Base-by-base conservation (phyloP, 2,888 invertebrate species). In the Torymus texanus region DNA sequence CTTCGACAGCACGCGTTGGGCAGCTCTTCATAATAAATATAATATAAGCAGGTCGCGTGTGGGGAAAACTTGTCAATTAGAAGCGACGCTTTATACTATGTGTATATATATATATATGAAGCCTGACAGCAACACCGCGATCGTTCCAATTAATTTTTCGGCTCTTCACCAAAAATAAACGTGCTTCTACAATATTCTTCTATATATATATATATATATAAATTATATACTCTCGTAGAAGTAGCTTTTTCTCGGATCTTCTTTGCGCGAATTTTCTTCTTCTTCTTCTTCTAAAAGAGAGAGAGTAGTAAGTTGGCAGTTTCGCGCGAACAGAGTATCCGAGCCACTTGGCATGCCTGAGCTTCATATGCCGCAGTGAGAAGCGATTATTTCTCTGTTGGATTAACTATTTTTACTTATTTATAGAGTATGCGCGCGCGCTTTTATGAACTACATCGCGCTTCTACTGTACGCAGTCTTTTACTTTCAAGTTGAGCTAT, bases 121-220 rank as follows among this genome's bases (percentile, higher is more conserved):
- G 21, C 21, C 21, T 21, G 2, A 21, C 21, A 21, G 21, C 21
- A 21, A 21, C 21, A 21, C 21, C 21, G n/a, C 70, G 68, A 50
- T 56, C 62, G 79, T n/a, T 65, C 76, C 76, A 80, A 80, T 80
- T 80, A 80, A 80, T 77, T 74, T 77, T 79, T 61, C 56, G 66
- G 10, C 53, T 72, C 41, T 61, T 71, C 16, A 59, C 56, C 79
- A 41, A 71, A 71, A 79, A 79, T 79, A 79, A 70, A 79, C 50
- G 24, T n/a, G 41, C 58, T 53, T 58, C 59, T 13, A 41, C 41
- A 41, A 8, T 41, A 41, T 41, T 41, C 41, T 41, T 41, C 41
- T 41, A 8, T 5, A 41, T 21, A 41, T 41, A 41, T 29, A 29
- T 5, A 4, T 29, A 21, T 21, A 1, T 29, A 3, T 3, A 29